Base-by-base conservation (phyloP, 2,888 invertebrate genomes). In the Entomobrya proxima region DNA sequence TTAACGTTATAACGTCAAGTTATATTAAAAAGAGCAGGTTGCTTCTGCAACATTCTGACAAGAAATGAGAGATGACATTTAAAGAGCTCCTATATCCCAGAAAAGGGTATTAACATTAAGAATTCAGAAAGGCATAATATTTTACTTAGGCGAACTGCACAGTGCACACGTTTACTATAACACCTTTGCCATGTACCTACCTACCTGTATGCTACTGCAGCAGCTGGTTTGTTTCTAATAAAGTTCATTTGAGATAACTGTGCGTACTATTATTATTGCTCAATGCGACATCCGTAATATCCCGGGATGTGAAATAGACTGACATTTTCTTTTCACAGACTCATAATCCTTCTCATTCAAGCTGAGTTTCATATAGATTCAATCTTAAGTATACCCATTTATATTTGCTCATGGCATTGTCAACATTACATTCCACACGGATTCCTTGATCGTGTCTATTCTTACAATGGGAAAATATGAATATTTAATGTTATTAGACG, bases 81-180 rank as follows among this genome's bases (percentile, higher is more conserved):
- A 80, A 80, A 80, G 67, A 80, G 55, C 52, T 44, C 27, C 67
- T 24, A 7, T 18, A 2, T 21, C 1, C 24, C 37, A 24, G 15
- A 67, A 67, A 67, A 67, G 72, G 80, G 55, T 72, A 80, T 80
- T 80, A 80, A 72, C 80, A 80, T 80, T 80, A 80, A 80, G 69
- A 80, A 80, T 80, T 72, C 40, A 69, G 40, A 13, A 18, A 15
- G 47, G 32, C 44, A 58, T 61, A 52, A 30, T 61, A 61, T 50
- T 27, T 75, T 35, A 18, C 47, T 67, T 37, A 9, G 3, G 3
- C 24, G n/a, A 44, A 44, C 13, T n/a, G 58, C 15, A 32, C 58
- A 64, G 7, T 64, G 35, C 18, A 64, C 32, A 13, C 13, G 47
- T 15, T 13, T 47, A 4, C 2, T 2, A 47, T 47, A 2, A 3